These are phyloP conservation scores for Ursus arctos DNA, from an alignment of 2,113 vertebrate species.

Conservation along the genomic window DNA sequence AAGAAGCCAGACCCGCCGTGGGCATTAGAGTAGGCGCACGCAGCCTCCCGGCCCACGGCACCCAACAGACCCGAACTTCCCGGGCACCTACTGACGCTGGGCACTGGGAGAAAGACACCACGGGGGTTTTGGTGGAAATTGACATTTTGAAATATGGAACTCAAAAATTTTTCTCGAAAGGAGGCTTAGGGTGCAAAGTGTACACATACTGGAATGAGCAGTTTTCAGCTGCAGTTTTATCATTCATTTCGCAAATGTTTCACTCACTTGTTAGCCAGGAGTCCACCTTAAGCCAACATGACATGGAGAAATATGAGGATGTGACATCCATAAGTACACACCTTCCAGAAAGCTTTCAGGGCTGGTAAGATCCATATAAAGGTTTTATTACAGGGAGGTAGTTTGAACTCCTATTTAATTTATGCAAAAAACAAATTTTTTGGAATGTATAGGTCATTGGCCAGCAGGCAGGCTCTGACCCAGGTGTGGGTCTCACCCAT, in stretches of 20 bases:
- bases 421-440: background rate
- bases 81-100: background rate
- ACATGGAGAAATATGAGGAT: background rate
- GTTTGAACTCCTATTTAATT: background rate
- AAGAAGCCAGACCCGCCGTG: background rate
- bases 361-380: background rate
- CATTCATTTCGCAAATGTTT: background rate
- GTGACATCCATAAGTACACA: background rate
- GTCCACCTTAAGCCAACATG: constrained; percentile 48
- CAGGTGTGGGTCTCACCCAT: background rate
- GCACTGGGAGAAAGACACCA: background rate
- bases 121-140: background rate
- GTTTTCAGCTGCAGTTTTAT: background rate
- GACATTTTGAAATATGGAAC: background rate
- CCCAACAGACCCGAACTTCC: background rate
- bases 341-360: background rate
- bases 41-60: background rate
- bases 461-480: background rate
- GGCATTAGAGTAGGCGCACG: background rate
- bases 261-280: background rate
- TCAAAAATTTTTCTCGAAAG: constrained; percentile 5
- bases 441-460: background rate
- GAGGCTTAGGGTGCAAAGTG: background rate
- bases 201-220: background rate
- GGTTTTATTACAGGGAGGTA: background rate